Base-by-base conservation (phyloP, 2,797 vertebrate genomes). In the Helostoma temminkii region DNA sequence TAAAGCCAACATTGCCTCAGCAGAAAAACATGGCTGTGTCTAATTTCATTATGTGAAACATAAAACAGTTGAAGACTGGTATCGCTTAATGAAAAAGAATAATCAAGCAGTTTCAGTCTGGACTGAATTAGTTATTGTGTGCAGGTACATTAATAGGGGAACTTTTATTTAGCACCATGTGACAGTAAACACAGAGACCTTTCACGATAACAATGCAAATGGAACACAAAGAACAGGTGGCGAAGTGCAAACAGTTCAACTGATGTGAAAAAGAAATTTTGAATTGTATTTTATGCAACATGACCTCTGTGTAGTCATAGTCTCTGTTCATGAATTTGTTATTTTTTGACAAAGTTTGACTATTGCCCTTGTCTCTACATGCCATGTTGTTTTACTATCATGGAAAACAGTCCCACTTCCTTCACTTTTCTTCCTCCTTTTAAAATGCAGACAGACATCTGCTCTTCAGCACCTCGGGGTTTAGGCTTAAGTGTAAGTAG, bases 401-500 rank as follows among this genome's bases (percentile, higher is more conserved):
- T 81, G 71, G 48, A 82, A 90, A 88, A 65, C 25, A 73, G 43
- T 54, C 28, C 55, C 48, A 46, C 65, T 74, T 64, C 42, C 26
- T n/a, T n/a, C 18, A 39, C 56, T 69, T 73, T 65, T 66, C 47
- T 66, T 43, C 41, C 58, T 32, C 52, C 15, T 76, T 83, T 80
- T 68, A 71, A 81, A 82, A 72, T 50, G 21, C 57, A 66, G 34
- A 74, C 62, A 53, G 64, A 80, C 87, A 86, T 85, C 87, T 89
- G 86, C 73, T 41, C 70, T 82, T 66, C 60, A 66, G 64, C 72
- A 84, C 84, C 86, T 89, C 48, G 3, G 81, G 81, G 66, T 84
- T 68, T 80, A 47, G 80, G 60, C 60, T 81, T 54, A 56, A 74
- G 62, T 75, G 19, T 66, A 83, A 85, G 62, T 77, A 61, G 50